phyloP scores from a whole-genome alignment of 2,113 vertebrate genomes.

The Chaetodon trifascialis region DNA sequence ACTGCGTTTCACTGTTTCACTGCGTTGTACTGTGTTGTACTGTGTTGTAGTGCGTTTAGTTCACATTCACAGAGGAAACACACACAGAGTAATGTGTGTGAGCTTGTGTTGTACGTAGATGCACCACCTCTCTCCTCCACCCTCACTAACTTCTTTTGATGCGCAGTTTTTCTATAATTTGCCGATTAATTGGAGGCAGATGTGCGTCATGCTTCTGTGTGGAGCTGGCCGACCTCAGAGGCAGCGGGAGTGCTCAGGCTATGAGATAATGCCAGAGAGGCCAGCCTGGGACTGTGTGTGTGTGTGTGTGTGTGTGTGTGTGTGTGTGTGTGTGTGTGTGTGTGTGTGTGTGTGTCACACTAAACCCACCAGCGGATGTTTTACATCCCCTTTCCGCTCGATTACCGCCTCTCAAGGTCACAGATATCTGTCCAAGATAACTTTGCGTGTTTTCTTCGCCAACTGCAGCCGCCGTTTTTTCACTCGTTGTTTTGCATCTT shows the following conservation, averaged over 20 bases:
- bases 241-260: slow-evolving; percentile 80
- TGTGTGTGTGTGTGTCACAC: slow-evolving; percentile 53
- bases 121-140: neutral
- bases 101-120: neutral
- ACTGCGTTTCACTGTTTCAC: too few species aligned
- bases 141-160: slow-evolving; percentile 69
- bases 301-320: slow-evolving; percentile 27
- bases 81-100: neutral
- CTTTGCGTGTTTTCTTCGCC: slow-evolving; percentile 53
- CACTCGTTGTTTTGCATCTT: slow-evolving; percentile 60
- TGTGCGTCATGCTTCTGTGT: slow-evolving; percentile 81
- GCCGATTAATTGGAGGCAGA: slow-evolving; percentile 85
- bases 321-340: slow-evolving; percentile 37
- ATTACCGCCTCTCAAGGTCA: slow-evolving; percentile 79
- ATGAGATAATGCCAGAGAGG: slow-evolving; percentile 83
- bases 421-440: slow-evolving; percentile 77
- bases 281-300: slow-evolving; percentile 67
- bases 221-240: slow-evolving; percentile 63
- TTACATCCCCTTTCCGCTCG: slow-evolving; percentile 79
- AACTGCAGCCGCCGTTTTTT: slow-evolving; percentile 32
- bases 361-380: slow-evolving; percentile 80
- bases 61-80: too few species aligned
- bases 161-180: slow-evolving; percentile 77
- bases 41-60: too few species aligned
- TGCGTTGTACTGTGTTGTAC: neutral